These are phyloP conservation scores for Arothron firmamentum DNA, from an alignment of 2,113 vertebrate genomes.

Conservation along the genomic window DNA sequence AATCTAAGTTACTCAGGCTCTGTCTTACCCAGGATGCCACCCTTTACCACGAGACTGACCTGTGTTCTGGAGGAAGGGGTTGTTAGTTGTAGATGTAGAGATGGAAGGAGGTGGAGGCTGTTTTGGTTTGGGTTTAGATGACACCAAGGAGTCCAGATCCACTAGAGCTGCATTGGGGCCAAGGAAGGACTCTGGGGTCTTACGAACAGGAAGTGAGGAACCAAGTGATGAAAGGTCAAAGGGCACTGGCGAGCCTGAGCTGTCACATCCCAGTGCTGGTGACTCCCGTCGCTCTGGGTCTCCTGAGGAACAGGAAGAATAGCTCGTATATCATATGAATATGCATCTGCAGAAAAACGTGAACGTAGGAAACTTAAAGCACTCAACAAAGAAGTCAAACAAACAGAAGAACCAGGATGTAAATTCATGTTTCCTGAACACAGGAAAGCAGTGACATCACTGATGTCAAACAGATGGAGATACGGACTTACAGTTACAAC, in stretches of 20 bases:
- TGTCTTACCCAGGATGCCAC: too few relatives aligned
- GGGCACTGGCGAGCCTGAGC: slow-evolving; percentile 75
- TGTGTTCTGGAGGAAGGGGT: slow-evolving; percentile 85
- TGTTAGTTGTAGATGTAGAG: slow-evolving; percentile 75
- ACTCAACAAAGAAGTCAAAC: too few relatives aligned
- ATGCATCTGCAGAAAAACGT: not conserved
- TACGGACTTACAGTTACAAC: slow-evolving; percentile 4
- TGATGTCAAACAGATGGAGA: not conserved
- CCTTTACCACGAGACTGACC: slow-evolving; percentile 49
- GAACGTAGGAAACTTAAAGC: too few relatives aligned
- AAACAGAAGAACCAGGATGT: too few relatives aligned
- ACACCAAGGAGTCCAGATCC: slow-evolving; percentile 86
- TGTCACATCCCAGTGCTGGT: slow-evolving; percentile 54
- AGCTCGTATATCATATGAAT: not conserved
- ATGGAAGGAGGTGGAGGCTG: slow-evolving; percentile 75
- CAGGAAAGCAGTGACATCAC: too few relatives aligned
- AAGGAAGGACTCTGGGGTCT: slow-evolving; percentile 89
- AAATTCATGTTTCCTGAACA: too few relatives aligned
- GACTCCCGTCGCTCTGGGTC: slow-evolving; percentile 71
- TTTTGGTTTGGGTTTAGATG: slow-evolving; percentile 80
- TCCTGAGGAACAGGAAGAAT: slow-evolving; percentile 35
- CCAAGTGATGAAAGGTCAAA: slow-evolving; percentile 81
- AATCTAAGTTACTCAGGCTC: not conserved
- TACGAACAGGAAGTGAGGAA: slow-evolving; percentile 80
- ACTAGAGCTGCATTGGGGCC: slow-evolving; percentile 89